A percentile compares a stretch with the other conserved stretches of the same genome.
Evolutionary conservation across 2,888 invertebrate species (phyloP).

Genomic region (Ethmia dodecea): DNA sequence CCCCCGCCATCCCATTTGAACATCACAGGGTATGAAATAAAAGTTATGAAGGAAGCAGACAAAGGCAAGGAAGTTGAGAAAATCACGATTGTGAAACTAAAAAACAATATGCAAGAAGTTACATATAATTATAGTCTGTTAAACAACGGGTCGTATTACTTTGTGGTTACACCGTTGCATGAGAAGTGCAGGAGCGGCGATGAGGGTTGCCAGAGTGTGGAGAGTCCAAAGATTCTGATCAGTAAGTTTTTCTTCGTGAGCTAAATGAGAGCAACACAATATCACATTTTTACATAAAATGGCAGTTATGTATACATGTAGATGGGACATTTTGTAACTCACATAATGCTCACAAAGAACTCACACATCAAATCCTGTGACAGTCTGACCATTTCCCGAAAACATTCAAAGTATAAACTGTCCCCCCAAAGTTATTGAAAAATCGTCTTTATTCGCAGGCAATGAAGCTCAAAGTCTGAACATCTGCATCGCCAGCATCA

Average conservation of each 20-base stretch:
- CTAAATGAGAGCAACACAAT: too few species aligned
- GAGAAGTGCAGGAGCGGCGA: slow-evolving; percentile 28
- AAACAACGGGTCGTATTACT: slow-evolving; percentile 49
- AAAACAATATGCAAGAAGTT: slow-evolving; percentile 44
- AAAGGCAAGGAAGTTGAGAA: slow-evolving; percentile 28
- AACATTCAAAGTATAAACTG: too few species aligned
- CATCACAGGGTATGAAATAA: slow-evolving; percentile 44
- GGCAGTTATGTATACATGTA: background rate
- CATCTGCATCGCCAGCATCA: slow-evolving; percentile 63
- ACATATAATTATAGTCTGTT: slow-evolving; percentile 48
- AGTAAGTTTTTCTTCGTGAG: slow-evolving; percentile 60
- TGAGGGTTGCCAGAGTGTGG: slow-evolving; percentile 38
- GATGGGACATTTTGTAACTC: too few species aligned
- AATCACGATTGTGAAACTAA: slow-evolving; percentile 19
- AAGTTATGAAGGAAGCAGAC: slow-evolving; percentile 38
- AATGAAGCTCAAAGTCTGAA: slow-evolving; percentile 47
- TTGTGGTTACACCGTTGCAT: slow-evolving; percentile 54
- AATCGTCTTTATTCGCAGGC: slow-evolving; percentile 33
- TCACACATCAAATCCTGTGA: too few species aligned
- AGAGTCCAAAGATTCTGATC: slow-evolving; percentile 55
- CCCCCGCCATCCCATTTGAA: slow-evolving; percentile 49
- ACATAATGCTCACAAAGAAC: too few species aligned
- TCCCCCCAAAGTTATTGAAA: too few species aligned
- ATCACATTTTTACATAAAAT: too few species aligned
- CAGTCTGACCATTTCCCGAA: too few species aligned